Conservation (phyloP, 2,888 invertebrate species). For the Ischnura elegans region DNA sequence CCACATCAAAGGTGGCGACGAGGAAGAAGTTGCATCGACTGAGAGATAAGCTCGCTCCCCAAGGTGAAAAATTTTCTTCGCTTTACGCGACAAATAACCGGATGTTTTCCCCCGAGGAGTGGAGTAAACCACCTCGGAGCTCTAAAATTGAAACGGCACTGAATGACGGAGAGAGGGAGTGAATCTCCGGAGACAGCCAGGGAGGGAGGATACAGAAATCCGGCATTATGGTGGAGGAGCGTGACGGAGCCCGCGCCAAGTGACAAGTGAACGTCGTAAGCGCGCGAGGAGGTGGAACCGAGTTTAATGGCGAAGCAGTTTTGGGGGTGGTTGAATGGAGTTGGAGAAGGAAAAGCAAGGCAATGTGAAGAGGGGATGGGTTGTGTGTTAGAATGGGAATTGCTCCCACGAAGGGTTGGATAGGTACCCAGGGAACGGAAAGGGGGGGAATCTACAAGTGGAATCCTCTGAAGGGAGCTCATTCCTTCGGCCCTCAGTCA, state of each 20-base stretch:
- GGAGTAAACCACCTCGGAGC: neutral
- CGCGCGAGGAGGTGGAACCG: constrained; percentile 29
- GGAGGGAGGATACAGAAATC: neutral
- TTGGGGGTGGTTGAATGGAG: neutral
- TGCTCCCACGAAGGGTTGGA: neutral
- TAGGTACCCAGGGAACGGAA: neutral
- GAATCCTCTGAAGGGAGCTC: neutral
- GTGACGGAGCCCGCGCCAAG: constrained; percentile 6
- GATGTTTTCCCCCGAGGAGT: neutral
- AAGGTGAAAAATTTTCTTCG: too few species aligned
- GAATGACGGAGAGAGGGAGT: neutral
- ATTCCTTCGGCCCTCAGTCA: neutral
- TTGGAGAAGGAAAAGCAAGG: neutral
- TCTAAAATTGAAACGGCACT: neutral
- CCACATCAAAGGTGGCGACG: too few species aligned
- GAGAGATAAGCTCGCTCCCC: too few species aligned
- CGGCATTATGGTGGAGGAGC: constrained; percentile 21
- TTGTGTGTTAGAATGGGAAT: neutral
- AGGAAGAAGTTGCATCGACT: too few species aligned
- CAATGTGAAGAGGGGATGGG: neutral
- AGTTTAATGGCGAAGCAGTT: neutral
- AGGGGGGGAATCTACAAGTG: constrained; percentile 23
- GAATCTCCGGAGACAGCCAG: neutral
- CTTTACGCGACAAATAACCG: too few species aligned
- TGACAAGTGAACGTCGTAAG: constrained; percentile 1